Conservation (phyloP, 2,113 vertebrate species). For the Cochlearius cochlearius region DNA sequence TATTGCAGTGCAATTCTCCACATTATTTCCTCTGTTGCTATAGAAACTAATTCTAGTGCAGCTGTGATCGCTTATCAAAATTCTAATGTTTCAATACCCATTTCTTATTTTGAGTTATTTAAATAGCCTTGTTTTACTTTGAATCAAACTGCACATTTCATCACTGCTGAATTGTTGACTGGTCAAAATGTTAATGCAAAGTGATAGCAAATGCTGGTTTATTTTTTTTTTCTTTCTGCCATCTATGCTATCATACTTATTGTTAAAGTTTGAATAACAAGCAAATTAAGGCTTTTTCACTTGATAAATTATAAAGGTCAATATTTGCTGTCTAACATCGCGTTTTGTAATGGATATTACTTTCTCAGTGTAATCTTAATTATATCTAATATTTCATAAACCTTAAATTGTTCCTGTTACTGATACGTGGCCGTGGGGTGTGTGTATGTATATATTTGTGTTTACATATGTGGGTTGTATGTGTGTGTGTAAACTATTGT, state of each 20-base stretch:
- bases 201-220: neutral
- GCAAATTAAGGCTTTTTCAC: constrained; percentile 63
- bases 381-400: constrained; percentile 33
- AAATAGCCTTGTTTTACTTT: constrained; percentile 69
- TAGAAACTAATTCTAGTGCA: constrained; percentile 85
- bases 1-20: constrained; percentile 75
- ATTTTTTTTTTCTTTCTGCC: neutral
- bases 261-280: constrained; percentile 63
- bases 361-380: constrained; percentile 19
- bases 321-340: constrained; percentile 65
- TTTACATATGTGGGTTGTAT: neutral
- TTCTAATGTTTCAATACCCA: constrained; percentile 75
- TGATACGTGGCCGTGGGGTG: neutral
- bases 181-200: constrained; percentile 70
- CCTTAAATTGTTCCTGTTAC: constrained; percentile 33
- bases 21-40: constrained; percentile 82
- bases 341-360: constrained; percentile 50
- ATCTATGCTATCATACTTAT: constrained; percentile 38
- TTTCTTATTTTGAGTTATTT: constrained; percentile 67
- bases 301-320: constrained; percentile 62
- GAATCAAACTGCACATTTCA: constrained; percentile 71
- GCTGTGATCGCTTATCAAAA: constrained; percentile 84
- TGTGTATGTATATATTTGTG: neutral
- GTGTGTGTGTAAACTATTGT: neutral
- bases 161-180: constrained; percentile 61